These are phyloP conservation scores for Heloderma charlesbogerti DNA, from an alignment of 2,113 vertebrate genomes.

Conservation along the genomic window DNA sequence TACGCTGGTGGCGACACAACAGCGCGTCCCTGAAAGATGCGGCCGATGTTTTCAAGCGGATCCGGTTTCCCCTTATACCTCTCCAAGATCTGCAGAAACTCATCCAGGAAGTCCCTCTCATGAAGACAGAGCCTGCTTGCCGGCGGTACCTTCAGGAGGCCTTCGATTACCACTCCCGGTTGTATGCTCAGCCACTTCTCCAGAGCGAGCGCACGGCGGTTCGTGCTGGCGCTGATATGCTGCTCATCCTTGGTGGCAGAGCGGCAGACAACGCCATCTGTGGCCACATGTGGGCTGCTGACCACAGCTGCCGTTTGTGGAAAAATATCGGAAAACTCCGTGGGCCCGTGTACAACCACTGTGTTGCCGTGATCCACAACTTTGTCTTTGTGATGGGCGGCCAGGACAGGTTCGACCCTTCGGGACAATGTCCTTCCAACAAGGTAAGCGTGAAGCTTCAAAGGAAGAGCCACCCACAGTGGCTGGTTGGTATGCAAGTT, in stretches of 20 bases:
- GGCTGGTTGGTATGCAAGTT: not conserved
- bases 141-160: constrained; percentile 62
- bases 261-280: constrained; percentile 36
- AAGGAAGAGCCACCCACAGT: not conserved
- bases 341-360: constrained; percentile 71
- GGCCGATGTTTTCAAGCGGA: constrained; percentile 12
- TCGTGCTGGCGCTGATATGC: accelerated
- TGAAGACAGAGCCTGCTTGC: constrained; percentile 58
- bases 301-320: constrained; percentile 52
- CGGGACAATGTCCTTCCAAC: constrained; percentile 66
- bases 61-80: constrained; percentile 69
- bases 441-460: constrained; percentile 51
- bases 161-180: constrained; percentile 64
- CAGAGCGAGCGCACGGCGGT: not conserved
- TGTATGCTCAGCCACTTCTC: constrained; percentile 50
- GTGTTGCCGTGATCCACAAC: constrained; percentile 38
- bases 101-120: constrained; percentile 35
- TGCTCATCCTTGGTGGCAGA: constrained; percentile 66
- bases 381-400: constrained; percentile 75
- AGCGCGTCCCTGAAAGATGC: not conserved
- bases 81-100: constrained; percentile 50
- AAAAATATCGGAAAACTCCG: constrained; percentile 49
- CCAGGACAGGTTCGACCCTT: constrained; percentile 68
- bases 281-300: constrained; percentile 64
- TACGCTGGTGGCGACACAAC: constrained; percentile 57